Evolutionary conservation across 2,113 vertebrate species (phyloP).

Genomic region (Lepisosteus osseus): DNA sequence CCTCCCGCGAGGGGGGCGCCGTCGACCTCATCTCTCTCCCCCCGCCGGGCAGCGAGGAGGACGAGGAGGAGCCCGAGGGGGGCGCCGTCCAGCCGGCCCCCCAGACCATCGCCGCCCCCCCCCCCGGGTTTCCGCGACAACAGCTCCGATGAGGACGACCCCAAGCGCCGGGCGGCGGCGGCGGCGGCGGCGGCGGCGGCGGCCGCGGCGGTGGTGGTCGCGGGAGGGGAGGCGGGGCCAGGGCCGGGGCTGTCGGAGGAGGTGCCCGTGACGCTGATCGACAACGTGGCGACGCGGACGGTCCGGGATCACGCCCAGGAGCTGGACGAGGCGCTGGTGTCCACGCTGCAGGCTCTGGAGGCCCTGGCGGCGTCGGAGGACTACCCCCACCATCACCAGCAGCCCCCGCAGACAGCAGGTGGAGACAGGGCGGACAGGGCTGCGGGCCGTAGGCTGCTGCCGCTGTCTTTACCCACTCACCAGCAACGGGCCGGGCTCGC

Average conservation of each 20-base stretch:
- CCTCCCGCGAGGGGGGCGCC: constrained; percentile 75
- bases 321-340: constrained; percentile 93
- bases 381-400: constrained; percentile 80
- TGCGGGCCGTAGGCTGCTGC: too few relatives aligned
- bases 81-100: constrained; percentile 72
- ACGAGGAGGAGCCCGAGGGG: constrained; percentile 59
- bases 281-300: constrained; percentile 84
- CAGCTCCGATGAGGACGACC: constrained; percentile 93
- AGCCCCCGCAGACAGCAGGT: constrained; percentile 93
- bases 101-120: constrained; percentile 83
- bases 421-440: constrained; percentile 39
- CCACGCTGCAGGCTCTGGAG: constrained; percentile 93
- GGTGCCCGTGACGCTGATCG: constrained; percentile 91
- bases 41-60: constrained; percentile 86
- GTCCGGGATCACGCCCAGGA: constrained; percentile 94
- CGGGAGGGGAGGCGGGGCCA: constrained; percentile 42
- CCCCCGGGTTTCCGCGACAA: constrained; percentile 96
- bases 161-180: constrained; percentile 68
- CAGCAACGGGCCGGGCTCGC: too few relatives aligned
- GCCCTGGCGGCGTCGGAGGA: constrained; percentile 96
- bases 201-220: constrained; percentile 25
- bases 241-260: constrained; percentile 74
- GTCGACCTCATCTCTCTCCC: constrained; percentile 92
- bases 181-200: constrained; percentile 23
- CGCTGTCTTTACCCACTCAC: too few relatives aligned